Percentiles rank a stretch among this genome's conserved stretches.
phyloP scores from a whole-genome alignment of 35 echinoderm and acorn worm genomes.

The Acanthaster planci region DNA sequence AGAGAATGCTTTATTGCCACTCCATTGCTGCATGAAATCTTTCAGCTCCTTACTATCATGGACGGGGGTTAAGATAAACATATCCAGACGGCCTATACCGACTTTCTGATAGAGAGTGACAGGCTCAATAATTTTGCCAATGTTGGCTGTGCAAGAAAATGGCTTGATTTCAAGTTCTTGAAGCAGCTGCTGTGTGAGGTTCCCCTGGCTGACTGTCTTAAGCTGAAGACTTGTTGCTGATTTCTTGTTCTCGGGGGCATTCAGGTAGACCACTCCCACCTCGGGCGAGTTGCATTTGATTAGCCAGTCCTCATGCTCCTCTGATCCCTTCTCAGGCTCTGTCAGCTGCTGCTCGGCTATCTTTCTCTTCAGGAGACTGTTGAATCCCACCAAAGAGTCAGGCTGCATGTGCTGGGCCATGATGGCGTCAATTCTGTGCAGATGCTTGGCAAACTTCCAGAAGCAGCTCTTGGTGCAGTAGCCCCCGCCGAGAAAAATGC shows the following conservation, averaged over 20 bases:
- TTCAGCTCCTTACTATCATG: constrained; percentile 96
- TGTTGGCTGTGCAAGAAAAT: constrained; percentile 67
- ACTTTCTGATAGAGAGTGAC: constrained; percentile 98
- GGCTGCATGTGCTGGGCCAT: constrained; percentile 82
- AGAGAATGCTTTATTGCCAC: constrained; percentile 68
- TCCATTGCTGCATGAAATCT: constrained; percentile 93
- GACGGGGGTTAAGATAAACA: constrained; percentile 89
- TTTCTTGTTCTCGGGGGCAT: constrained; percentile 84
- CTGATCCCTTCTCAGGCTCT: constrained; percentile 73
- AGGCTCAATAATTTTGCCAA: constrained; percentile 83
- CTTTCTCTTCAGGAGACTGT: constrained; percentile 89
- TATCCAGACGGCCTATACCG: constrained; percentile 92
- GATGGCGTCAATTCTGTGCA: constrained; percentile 92
- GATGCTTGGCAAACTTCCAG: constrained; percentile 99
- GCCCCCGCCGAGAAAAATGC: constrained; percentile 95
- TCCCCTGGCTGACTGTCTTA: constrained; percentile 72
- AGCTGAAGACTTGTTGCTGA: constrained; percentile 59
- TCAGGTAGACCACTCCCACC: constrained; percentile 89
- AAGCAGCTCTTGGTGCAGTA: constrained; percentile 91
- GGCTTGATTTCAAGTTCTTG: constrained; percentile 83
- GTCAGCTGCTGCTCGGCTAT: constrained; percentile 77
- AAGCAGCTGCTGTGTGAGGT: constrained; percentile 72
- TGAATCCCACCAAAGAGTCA: constrained; percentile 82
- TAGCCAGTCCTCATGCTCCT: constrained; percentile 88
- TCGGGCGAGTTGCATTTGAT: constrained; percentile 94